Base-by-base conservation (phyloP, 2,797 vertebrate species). In the Streptopelia turtur region DNA sequence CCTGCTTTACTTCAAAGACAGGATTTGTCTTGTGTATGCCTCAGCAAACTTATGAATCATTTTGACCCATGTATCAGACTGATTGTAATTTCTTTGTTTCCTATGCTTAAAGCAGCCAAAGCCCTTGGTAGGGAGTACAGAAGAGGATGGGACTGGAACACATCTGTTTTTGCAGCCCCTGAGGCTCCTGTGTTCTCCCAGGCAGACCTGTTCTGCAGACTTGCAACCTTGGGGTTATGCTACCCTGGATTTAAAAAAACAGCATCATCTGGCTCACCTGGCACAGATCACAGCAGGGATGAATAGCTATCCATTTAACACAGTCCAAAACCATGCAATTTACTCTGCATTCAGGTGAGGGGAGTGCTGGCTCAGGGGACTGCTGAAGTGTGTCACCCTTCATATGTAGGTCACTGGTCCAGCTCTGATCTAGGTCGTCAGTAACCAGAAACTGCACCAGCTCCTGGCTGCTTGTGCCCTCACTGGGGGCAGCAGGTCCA, bases 321-420 rank as follows among this genome's bases (percentile, higher is more conserved):
- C 15, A 77, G 53, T 85, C 77, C 64, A 88, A 89, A 85, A 13
- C 16, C 39, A 76, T 37, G n/a, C 57, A 94, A 41, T 85, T 83
- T 95, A 49, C 68, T 65, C 57, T 88, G 69, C 72, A 47, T 83
- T 96, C 89, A 86, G 84, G 78, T 93, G 90, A 92, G 69, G 49
- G 75, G 56, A 35, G 16, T 59, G 90, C 88, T 92, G 88, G 75
- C 94, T 89, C 93, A 95, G 83, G 83, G 68, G 76, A 95, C 61
- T 37, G 35, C 47, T 92, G 70, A 89, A 93, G 65, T 66, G 55
- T 94, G 91, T 87, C 90, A 78, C 84, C 87, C 55, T 83, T 87
- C 43, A 30, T 83, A 85, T 70, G 61, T 92, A 95, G 95, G 95
- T 92, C 82, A 96, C 60, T 78, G 70, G 94, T 88, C 87, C 92